These are phyloP conservation scores for Drusus annulatus DNA, from an alignment of 1,140 invertebrate genomes.

Conservation along the genomic window DNA sequence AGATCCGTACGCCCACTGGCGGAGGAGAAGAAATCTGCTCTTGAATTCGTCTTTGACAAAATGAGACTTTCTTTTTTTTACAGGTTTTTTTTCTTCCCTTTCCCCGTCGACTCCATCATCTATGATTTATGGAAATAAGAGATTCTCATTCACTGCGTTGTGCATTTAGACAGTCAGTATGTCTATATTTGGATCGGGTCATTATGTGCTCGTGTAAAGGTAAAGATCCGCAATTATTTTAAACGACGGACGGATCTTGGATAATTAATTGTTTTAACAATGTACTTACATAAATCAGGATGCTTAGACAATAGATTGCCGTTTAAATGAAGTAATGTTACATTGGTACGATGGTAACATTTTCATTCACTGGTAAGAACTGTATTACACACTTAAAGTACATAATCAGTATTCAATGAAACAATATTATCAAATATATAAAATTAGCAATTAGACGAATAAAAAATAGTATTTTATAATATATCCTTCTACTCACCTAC, in stretches of 20 bases:
- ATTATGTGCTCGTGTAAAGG: conserved; percentile 1
- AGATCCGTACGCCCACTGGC: conserved; percentile 32
- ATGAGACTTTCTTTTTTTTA: conserved; percentile 48
- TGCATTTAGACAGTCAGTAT: conserved; percentile 13
- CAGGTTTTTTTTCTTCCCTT: background rate
- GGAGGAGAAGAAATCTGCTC: conserved; percentile 35
- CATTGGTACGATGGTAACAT: too few species aligned
- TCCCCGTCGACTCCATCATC: conserved; percentile 56
- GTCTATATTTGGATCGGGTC: conserved; percentile 36
- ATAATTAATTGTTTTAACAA: too few species aligned
- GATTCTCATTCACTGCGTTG: conserved; percentile 15
- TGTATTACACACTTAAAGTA: too few species aligned
- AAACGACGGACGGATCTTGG: background rate
- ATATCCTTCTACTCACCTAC: too few species aligned
- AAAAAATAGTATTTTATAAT: too few species aligned
- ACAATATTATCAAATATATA: too few species aligned
- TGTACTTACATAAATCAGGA: too few species aligned
- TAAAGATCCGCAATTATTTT: conserved; percentile 24
- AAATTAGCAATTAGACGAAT: too few species aligned
- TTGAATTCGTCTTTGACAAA: conserved; percentile 54
- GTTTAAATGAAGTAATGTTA: too few species aligned
- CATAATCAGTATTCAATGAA: too few species aligned
- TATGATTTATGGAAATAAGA: conserved; percentile 54
- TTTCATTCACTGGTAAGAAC: too few species aligned
- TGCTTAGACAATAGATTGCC: too few species aligned